These are phyloP conservation scores for Harpagoxenus sublaevis DNA, from an alignment of 2,888 invertebrate species.

Conservation along the genomic window DNA sequence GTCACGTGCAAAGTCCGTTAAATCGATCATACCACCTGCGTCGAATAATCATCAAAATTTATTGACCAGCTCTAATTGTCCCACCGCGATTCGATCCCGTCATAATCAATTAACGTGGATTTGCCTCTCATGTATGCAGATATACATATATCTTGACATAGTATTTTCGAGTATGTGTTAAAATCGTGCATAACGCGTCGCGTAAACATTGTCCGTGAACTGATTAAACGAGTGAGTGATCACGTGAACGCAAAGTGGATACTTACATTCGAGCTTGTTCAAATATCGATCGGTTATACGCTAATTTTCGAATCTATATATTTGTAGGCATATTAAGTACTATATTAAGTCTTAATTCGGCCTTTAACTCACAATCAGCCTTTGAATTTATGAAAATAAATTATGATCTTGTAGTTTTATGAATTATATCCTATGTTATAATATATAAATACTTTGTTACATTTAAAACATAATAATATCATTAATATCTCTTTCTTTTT, in stretches of 20 bases:
- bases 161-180: conserved; percentile 8
- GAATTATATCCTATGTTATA: background rate
- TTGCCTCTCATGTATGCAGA: background rate
- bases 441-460: background rate
- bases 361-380: background rate
- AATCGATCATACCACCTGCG: background rate
- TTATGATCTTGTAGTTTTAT: background rate
- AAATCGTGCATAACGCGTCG: conserved; percentile 28
- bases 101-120: conserved; percentile 11
- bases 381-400: background rate
- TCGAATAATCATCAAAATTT: background rate
- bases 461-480: background rate
- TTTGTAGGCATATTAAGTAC: too few species aligned
- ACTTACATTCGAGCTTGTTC: background rate
- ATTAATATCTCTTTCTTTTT: background rate
- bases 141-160: conserved; percentile 19
- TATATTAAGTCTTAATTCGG: background rate
- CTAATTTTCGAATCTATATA: background rate
- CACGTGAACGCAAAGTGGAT: conserved; percentile 17
- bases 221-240: conserved; percentile 36
- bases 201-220: conserved; percentile 18
- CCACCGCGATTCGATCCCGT: background rate
- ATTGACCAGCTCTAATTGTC: background rate
- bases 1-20: background rate
- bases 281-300: conserved; percentile 8